Conservation (phyloP, 2,797 vertebrate genomes). For the Chiloscyllium punctatum region DNA sequence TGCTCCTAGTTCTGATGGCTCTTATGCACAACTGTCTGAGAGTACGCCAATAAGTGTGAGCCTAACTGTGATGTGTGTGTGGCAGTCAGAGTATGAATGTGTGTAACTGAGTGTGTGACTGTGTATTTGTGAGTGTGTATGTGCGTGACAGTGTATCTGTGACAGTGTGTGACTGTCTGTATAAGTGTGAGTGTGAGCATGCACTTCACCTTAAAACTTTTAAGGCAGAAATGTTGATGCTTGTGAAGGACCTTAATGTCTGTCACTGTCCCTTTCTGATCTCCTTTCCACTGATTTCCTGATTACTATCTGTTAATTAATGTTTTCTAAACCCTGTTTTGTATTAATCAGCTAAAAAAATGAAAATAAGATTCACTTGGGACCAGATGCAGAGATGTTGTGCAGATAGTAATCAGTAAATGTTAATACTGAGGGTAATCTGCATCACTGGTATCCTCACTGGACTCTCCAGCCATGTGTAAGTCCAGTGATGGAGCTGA, state of each 20-base stretch:
- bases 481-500: not conserved
- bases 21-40: too few relatives aligned
- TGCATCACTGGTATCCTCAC: not conserved
- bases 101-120: too few relatives aligned
- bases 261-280: not conserved
- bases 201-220: not conserved
- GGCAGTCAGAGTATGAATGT: too few relatives aligned
- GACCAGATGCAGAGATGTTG: not conserved
- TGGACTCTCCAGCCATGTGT: not conserved
- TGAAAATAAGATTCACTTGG: not conserved
- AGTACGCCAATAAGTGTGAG: too few relatives aligned
- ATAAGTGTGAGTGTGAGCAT: not conserved
- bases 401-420: not conserved
- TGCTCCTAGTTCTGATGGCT: too few relatives aligned
- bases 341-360: conserved; percentile 7
- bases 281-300: not conserved
- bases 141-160: not conserved
- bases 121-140: not conserved
- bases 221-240: not conserved
- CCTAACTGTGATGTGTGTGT: too few relatives aligned
- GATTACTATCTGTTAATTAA: conserved; percentile 16
- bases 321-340: not conserved
- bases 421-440: not conserved
- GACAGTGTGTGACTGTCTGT: not conserved
- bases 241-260: not conserved